Conservation (phyloP, 2,113 vertebrate genomes). For the Puffinus mauretanicus region DNA sequence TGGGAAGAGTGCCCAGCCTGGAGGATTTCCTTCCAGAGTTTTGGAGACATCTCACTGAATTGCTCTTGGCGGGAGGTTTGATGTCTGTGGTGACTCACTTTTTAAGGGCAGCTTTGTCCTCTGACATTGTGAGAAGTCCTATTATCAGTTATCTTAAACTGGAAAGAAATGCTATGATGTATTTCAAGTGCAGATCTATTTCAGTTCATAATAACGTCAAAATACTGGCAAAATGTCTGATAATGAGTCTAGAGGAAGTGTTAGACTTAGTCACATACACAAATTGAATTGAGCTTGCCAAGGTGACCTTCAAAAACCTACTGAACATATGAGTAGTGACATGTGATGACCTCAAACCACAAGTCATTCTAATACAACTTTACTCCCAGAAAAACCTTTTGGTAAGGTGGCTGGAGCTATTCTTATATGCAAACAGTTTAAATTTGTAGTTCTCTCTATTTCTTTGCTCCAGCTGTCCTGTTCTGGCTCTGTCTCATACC, state of each 20-base stretch:
- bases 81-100: neutral
- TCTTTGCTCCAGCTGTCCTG: neutral
- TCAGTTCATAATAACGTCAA: neutral
- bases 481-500: neutral
- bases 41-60: neutral
- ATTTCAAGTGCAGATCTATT: neutral
- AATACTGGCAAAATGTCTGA: neutral
- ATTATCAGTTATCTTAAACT: neutral
- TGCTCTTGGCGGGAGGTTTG: neutral
- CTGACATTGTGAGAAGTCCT: neutral
- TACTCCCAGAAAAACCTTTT: neutral
- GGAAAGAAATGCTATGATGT: neutral
- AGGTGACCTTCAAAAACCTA: neutral
- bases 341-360: neutral
- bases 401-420: neutral
- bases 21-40: neutral
- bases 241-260: neutral
- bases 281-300: neutral
- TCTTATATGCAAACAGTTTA: neutral
- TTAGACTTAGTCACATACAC: neutral
- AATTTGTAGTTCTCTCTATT: neutral
- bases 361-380: neutral
- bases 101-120: neutral
- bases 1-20: slow-evolving; percentile 19
- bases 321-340: neutral